Base-by-base conservation (phyloP, 2,888 invertebrate genomes). In the Scaptomyza cyrtandrae region DNA sequence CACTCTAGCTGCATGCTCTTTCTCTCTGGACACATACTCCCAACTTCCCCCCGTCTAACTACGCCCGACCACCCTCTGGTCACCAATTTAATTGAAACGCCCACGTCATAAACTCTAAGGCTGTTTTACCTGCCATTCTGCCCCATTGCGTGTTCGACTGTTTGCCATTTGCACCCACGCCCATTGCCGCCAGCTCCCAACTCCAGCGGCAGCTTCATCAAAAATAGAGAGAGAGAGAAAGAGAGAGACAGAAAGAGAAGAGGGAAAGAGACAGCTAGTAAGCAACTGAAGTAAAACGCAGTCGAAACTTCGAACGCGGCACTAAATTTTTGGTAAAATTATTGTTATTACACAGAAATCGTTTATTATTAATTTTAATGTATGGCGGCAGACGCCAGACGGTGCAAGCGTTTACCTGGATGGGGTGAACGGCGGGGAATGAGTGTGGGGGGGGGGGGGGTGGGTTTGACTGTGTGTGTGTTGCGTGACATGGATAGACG, bases 321-420 rank as follows among this genome's bases (percentile, higher is more conserved):
- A 84, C 63, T 83, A 83, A 84, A 84, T 86, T 86, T 72, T 76
- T 80, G 73, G 46, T 66, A 70, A 89, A 90, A 89, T 89, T 90
- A 90, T 89, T 89, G 88, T 89, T 89, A 89, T 89, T 86, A 82
- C 86, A 83, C 83, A 69, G 84, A 88, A 87, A 90, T 90, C 90
- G 90, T 90, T 89, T 88, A 90, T 90, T 90, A 90, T 90, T 90
- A 90, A 90, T 90, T 90, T 90, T 90, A 89, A 90, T 90, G 87
- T 81, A 78, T 83, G 86, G 72, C 67, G 71, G 68, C 71, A 65
- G 72, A 67, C 62, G 62, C 58, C 68, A 65, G 71, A 62, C 64
- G 53, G 35, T 49, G 53, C 60, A 62, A 45, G 59, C 65, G 24
- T 33, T 49, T 24, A 37, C 6, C 27, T 33, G 73, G 37, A 19